Evolutionary conservation across 2,797 vertebrate species (phyloP).

Genomic region (Oreonectes daqikongensis): DNA sequence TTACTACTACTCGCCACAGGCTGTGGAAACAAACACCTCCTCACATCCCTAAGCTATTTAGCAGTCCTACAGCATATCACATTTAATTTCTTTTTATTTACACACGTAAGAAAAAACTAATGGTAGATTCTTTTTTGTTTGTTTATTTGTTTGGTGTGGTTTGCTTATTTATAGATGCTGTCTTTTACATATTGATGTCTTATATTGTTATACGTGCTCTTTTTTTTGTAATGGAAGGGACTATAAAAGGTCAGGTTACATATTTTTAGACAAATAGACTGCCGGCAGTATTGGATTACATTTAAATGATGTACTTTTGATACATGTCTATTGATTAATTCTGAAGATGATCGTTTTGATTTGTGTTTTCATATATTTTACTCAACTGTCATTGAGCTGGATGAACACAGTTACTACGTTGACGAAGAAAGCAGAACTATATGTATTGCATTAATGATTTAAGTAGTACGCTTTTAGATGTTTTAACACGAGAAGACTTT

Average conservation of each 20-base stretch:
- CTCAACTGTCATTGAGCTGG: slow-evolving; percentile 75
- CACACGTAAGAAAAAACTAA: slow-evolving; percentile 69
- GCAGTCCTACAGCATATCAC: slow-evolving; percentile 84
- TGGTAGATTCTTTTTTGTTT: slow-evolving; percentile 77
- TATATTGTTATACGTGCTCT: slow-evolving; percentile 58
- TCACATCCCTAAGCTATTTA: slow-evolving; percentile 85
- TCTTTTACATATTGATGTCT: slow-evolving; percentile 87
- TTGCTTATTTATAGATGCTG: slow-evolving; percentile 95
- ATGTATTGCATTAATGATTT: slow-evolving; percentile 62
- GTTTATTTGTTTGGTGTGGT: slow-evolving; percentile 81
- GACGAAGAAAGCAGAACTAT: slow-evolving; percentile 75
- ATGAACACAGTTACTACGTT: slow-evolving; percentile 76
- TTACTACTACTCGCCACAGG: slow-evolving; percentile 48
- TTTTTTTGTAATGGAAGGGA: slow-evolving; percentile 86
- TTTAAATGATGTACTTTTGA: slow-evolving; percentile 92
- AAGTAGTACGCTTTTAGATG: slow-evolving; percentile 29
- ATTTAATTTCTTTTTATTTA: slow-evolving; percentile 80
- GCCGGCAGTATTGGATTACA: slow-evolving; percentile 96
- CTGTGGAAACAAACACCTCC: slow-evolving; percentile 85
- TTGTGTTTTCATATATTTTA: slow-evolving; percentile 85
- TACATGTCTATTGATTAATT: slow-evolving; percentile 89
- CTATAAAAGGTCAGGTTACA: slow-evolving; percentile 88
- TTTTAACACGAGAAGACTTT: slow-evolving; percentile 35
- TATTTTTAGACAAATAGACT: slow-evolving; percentile 89
- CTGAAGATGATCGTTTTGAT: slow-evolving; percentile 82